A percentile compares a stretch with the other conserved stretches of the same genome.
These are phyloP conservation scores for Leucophenga montana DNA, from an alignment of 2,888 invertebrate species.

Conservation along the genomic window DNA sequence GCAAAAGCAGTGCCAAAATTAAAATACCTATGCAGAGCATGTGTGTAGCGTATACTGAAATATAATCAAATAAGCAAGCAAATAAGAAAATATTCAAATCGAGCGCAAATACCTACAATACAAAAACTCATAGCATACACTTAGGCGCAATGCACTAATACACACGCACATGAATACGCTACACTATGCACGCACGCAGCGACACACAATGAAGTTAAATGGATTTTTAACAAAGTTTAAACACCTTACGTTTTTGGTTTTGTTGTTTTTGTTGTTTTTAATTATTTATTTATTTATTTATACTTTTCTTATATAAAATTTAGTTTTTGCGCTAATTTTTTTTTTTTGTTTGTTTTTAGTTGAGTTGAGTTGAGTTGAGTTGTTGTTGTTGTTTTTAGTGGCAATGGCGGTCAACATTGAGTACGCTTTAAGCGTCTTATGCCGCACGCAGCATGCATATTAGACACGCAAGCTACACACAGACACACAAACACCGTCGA, in stretches of 20 bases:
- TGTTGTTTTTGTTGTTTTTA: too few relatives aligned
- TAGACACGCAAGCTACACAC: background rate
- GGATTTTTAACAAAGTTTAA: constrained; percentile 40
- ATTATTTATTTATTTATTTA: constrained; percentile 6
- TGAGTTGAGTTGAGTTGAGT: constrained; percentile 3
- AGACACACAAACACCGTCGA: too few relatives aligned
- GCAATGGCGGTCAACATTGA: too few relatives aligned
- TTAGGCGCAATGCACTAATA: background rate
- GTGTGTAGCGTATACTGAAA: too few relatives aligned
- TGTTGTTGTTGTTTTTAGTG: background rate
- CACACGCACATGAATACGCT: background rate
- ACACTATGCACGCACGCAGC: constrained; percentile 1
- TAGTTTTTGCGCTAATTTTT: constrained; percentile 29
- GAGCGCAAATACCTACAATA: too few relatives aligned
- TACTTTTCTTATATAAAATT: constrained; percentile 28
- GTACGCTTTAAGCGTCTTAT: too few relatives aligned
- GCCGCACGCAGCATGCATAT: background rate
- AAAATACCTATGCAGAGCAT: too few relatives aligned
- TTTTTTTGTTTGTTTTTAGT: constrained; percentile 17
- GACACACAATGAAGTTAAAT: constrained; percentile 21
- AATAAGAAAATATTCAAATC: too few relatives aligned
- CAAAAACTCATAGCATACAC: constrained; percentile 21
- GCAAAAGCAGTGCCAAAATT: too few relatives aligned
- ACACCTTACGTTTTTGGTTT: background rate
- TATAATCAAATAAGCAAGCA: too few relatives aligned